Evolutionary conservation across 2,888 invertebrate genomes (phyloP).

Genomic region (Ophion ellenae): DNA sequence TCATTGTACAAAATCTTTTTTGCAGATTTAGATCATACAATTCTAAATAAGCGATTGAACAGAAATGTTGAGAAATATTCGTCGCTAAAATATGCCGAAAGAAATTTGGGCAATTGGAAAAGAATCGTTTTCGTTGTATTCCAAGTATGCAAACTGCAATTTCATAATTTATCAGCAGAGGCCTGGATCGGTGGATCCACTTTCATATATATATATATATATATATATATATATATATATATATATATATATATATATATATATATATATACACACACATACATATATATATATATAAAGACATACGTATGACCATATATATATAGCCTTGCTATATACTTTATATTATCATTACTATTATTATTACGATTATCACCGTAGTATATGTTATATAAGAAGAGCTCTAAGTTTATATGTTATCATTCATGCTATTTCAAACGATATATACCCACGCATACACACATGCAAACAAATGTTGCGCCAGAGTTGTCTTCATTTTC

Average conservation of each 20-base stretch:
- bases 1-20: too few relatives aligned
- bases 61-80: too few relatives aligned
- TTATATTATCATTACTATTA: conserved; percentile 52
- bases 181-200: conserved; percentile 28
- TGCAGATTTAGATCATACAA: too few relatives aligned
- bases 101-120: too few relatives aligned
- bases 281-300: conserved; percentile 53
- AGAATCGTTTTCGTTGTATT: too few relatives aligned
- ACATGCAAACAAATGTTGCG: conserved; percentile 34
- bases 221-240: conserved; percentile 15
- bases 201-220: conserved; percentile 30
- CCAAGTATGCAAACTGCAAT: too few relatives aligned
- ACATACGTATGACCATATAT: conserved; percentile 59
- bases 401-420: conserved; percentile 51
- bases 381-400: conserved; percentile 51
- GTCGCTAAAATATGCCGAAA: too few relatives aligned
- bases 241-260: conserved; percentile 59
- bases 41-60: too few relatives aligned
- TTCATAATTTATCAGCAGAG: conserved; percentile 41
- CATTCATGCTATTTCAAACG: conserved; percentile 60
- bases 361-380: conserved; percentile 55
- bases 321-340: conserved; percentile 62
- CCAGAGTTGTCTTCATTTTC: conserved; percentile 32
- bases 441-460: not conserved
- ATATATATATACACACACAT: conserved; percentile 25